These are phyloP conservation scores for Dermochelys coriacea DNA, from an alignment of 2,797 vertebrate genomes.

Conservation along the genomic window DNA sequence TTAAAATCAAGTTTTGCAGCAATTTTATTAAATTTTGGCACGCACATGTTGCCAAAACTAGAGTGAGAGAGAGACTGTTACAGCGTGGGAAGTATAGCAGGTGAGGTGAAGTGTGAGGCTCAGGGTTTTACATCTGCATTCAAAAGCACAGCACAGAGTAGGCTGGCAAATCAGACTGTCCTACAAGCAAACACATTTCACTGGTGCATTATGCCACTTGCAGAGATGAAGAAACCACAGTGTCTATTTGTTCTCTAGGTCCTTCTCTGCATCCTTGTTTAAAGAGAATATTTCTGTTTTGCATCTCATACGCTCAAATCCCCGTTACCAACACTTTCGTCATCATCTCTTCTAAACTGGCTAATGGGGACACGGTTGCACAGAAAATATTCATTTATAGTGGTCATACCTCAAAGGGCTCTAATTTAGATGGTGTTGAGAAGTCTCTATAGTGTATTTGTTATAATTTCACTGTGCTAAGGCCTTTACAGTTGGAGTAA, in stretches of 20 bases:
- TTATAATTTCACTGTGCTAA: background rate
- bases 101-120: background rate
- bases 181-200: background rate
- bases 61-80: background rate
- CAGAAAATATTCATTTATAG: background rate
- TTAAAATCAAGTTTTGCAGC: background rate
- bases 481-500: background rate
- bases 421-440: background rate
- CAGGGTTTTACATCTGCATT: background rate
- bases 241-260: background rate
- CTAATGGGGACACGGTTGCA: fast-evolving
- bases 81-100: background rate
- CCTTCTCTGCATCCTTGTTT: fast-evolving
- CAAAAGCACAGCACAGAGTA: background rate
- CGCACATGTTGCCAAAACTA: background rate
- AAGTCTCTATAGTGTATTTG: background rate
- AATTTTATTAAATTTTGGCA: background rate
- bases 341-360: fast-evolving
- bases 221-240: background rate
- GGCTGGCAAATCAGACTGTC: background rate
- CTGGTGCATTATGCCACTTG: background rate
- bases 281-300: background rate
- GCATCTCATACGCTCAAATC: background rate
- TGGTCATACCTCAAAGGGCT: background rate
- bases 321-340: background rate